These are phyloP conservation scores for Lamproptera curius DNA, from an alignment of 2,888 invertebrate genomes.

Conservation along the genomic window DNA sequence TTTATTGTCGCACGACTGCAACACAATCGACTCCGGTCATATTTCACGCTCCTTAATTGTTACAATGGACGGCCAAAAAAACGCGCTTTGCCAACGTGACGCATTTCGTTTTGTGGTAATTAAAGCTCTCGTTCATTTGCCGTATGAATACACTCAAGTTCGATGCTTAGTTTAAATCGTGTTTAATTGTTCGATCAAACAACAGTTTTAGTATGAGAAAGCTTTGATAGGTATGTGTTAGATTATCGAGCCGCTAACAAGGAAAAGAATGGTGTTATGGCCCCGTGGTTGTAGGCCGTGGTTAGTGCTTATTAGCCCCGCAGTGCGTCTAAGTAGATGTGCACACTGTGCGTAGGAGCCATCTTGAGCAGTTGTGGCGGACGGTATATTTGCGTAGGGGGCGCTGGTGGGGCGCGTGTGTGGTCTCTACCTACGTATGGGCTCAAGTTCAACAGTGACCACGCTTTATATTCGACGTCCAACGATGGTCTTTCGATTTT, in stretches of 20 bases:
- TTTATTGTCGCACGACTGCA: conserved; percentile 60
- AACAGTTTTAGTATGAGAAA: conserved; percentile 12
- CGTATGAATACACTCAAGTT: not conserved
- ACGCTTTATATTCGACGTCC: conserved; percentile 4
- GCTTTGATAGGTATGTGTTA: conserved; percentile 30
- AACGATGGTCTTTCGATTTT: not conserved
- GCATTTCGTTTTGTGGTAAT: conserved; percentile 22
- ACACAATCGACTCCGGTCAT: conserved; percentile 58
- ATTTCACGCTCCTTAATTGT: conserved; percentile 69
- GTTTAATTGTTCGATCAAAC: conserved; percentile 21
- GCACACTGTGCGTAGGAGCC: conserved; percentile 42
- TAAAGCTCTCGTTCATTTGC: not conserved
- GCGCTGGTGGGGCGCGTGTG: conserved; percentile 55
- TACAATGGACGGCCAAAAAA: conserved; percentile 38
- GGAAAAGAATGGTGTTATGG: conserved; percentile 63
- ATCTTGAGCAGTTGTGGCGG: conserved; percentile 40
- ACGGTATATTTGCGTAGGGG: conserved; percentile 60
- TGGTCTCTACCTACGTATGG: conserved; percentile 50
- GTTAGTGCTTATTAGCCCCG: conserved; percentile 64
- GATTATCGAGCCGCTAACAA: conserved; percentile 62
- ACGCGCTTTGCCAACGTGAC: conserved; percentile 49
- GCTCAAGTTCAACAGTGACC: not conserved
- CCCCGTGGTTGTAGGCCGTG: conserved; percentile 59
- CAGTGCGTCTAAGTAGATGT: conserved; percentile 50
- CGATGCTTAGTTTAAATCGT: not conserved